A percentile compares a stretch with the other conserved stretches of the same genome.
phyloP scores from a whole-genome alignment of 2,888 invertebrate species.

The Colletes collaris region DNA sequence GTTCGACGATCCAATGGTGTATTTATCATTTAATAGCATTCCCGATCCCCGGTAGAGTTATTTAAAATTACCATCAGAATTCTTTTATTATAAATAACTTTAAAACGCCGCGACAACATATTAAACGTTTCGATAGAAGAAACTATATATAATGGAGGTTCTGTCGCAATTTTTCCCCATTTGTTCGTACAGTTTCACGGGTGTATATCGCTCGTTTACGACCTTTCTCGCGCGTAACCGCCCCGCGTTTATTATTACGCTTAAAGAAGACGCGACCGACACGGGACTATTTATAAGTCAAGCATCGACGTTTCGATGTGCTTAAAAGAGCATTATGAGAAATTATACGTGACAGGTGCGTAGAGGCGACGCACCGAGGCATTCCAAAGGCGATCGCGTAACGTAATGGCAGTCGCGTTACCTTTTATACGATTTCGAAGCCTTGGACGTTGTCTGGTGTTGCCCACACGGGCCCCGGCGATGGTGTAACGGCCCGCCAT shows the following conservation, averaged over 20 bases:
- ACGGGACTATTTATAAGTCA: constrained; percentile 24
- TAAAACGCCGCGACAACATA: too few relatives aligned
- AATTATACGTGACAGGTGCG: constrained; percentile 51
- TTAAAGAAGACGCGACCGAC: constrained; percentile 9
- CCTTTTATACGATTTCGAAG: constrained; percentile 55
- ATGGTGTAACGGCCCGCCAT: constrained; percentile 36
- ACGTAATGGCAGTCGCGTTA: constrained; percentile 29
- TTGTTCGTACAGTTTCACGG: too few relatives aligned
- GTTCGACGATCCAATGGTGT: too few relatives aligned
- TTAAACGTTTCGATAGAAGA: too few relatives aligned
- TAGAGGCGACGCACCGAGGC: constrained; percentile 17
- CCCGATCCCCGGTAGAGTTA: too few relatives aligned
- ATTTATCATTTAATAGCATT: too few relatives aligned
- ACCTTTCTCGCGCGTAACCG: constrained; percentile 2
- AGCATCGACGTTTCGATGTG: constrained; percentile 38
- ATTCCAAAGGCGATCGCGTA: constrained; percentile 39
- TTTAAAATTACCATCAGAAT: too few relatives aligned
- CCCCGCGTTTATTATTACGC: constrained; percentile 37
- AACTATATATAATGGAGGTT: too few relatives aligned
- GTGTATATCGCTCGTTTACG: not conserved
- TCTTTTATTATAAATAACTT: too few relatives aligned
- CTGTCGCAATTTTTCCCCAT: too few relatives aligned
- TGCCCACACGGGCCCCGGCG: constrained; percentile 33
- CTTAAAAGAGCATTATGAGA: constrained; percentile 23
- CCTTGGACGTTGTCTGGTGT: constrained; percentile 41